These are phyloP conservation scores for Campoplex nolae DNA, from an alignment of 2,888 invertebrate genomes.

Conservation along the genomic window DNA sequence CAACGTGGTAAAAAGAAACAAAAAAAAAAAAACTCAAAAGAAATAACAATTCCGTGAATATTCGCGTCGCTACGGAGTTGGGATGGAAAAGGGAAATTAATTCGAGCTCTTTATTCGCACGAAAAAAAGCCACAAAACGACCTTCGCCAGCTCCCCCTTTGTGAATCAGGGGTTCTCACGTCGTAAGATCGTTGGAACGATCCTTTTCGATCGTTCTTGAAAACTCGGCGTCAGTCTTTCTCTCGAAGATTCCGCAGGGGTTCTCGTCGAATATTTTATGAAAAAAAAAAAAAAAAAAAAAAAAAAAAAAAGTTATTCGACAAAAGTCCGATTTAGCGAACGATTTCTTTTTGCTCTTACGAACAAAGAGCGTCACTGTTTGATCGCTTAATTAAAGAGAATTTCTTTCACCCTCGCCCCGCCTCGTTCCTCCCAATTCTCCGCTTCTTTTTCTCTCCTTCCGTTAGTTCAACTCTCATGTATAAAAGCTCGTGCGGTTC, in stretches of 20 bases:
- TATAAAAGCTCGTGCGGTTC: constrained; percentile 45
- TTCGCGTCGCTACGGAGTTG: constrained; percentile 35
- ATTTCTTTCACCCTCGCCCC: too few species aligned
- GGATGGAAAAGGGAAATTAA: constrained; percentile 65
- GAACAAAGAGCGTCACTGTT: too few species aligned
- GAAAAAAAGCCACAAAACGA: constrained; percentile 62
- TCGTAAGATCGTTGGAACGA: not conserved
- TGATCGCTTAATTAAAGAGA: too few species aligned
- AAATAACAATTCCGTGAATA: constrained; percentile 35
- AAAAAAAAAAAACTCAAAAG: too few species aligned
- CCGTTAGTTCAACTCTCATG: not conserved
- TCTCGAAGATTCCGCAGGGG: constrained; percentile 48
- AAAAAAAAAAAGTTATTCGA: too few species aligned
- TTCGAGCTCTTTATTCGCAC: constrained; percentile 66
- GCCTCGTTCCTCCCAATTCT: too few species aligned
- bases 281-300: too few species aligned
- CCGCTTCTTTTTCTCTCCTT: too few species aligned
- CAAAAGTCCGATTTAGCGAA: too few species aligned
- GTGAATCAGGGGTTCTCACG: constrained; percentile 67
- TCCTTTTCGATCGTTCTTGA: too few species aligned
- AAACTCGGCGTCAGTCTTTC: too few species aligned
- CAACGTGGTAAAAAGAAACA: not conserved
- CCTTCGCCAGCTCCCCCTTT: constrained; percentile 69
- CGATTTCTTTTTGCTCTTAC: too few species aligned
- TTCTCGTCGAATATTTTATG: constrained; percentile 58